Percentiles rank a stretch among this genome's conserved stretches.
Evolutionary conservation across 2,888 invertebrate genomes (phyloP).

Genomic region (Stenoptilia bipunctidactyla): DNA sequence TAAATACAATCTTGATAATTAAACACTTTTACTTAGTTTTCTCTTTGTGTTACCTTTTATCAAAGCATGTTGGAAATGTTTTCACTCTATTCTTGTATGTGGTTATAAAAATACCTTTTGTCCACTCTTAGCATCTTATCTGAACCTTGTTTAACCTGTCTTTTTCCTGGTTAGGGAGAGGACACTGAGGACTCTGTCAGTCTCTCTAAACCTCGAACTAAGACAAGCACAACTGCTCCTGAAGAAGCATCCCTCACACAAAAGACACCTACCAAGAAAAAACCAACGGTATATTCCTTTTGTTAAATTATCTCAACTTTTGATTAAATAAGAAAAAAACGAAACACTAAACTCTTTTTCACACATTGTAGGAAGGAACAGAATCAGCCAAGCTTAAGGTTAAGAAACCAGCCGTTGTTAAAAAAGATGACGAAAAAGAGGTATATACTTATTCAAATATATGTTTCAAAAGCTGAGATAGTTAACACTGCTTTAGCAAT

Average conservation of each 20-base stretch:
- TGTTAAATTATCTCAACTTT: slow-evolving; percentile 43
- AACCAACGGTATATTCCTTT: slow-evolving; percentile 46
- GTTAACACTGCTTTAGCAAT: slow-evolving; percentile 23
- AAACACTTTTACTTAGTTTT: background rate
- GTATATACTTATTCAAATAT: slow-evolving; percentile 18
- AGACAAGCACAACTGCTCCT: slow-evolving; percentile 62
- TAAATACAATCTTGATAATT: background rate
- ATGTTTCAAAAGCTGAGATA: slow-evolving; percentile 35
- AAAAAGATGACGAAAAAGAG: slow-evolving; percentile 52
- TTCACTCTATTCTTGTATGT: background rate
- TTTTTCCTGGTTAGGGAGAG: slow-evolving; percentile 45
- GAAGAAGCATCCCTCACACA: slow-evolving; percentile 64
- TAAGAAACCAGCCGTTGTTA: slow-evolving; percentile 60
- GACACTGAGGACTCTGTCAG: slow-evolving; percentile 64
- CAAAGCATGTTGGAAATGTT: background rate
- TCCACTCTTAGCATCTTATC: background rate
- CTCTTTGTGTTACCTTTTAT: background rate
- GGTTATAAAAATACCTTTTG: background rate
- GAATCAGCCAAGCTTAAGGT: slow-evolving; percentile 60
- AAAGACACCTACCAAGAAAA: slow-evolving; percentile 66
- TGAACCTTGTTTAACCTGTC: background rate
- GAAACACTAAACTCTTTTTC: slow-evolving; percentile 6
- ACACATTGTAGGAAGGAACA: slow-evolving; percentile 47
- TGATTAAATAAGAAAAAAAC: background rate
- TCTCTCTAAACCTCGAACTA: slow-evolving; percentile 57